Percentiles rank a stretch among this genome's conserved stretches.
These are phyloP conservation scores for Tetheella fluctuosa DNA, from an alignment of 2,888 invertebrate species.

Conservation along the genomic window DNA sequence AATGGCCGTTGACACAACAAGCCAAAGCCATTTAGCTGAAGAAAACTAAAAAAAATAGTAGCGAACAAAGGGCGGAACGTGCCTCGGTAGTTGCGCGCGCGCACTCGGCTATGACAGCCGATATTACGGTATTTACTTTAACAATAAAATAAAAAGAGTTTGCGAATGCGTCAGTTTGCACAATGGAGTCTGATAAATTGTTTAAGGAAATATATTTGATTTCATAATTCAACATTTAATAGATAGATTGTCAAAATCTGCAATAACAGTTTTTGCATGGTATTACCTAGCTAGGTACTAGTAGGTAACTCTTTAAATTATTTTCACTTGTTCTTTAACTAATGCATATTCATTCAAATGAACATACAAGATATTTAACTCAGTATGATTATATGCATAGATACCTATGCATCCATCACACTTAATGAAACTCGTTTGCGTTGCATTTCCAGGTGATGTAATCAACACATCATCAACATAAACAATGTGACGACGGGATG, in stretches of 20 bases:
- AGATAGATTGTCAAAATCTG: background rate
- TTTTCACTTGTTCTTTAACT: background rate
- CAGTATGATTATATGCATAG: background rate
- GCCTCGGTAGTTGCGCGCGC: conserved; percentile 56
- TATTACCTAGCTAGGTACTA: background rate
- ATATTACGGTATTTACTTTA: conserved; percentile 43
- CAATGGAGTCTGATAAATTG: conserved; percentile 18
- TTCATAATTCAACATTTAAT: too few relatives aligned
- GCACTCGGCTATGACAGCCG: conserved; percentile 44
- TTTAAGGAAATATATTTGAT: background rate
- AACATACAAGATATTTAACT: background rate
- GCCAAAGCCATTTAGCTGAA: conserved; percentile 46
- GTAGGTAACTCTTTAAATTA: background rate
- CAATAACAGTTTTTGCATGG: background rate
- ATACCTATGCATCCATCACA: conserved; percentile 5
- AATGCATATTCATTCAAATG: conserved; percentile 1
- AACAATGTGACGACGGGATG: background rate
- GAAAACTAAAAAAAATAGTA: conserved; percentile 54
- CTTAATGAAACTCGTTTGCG: conserved; percentile 5
- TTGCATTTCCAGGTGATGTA: background rate
- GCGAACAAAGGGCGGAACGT: conserved; percentile 70
- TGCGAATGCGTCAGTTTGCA: conserved; percentile 23
- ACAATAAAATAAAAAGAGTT: conserved; percentile 23
- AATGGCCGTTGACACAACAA: conserved; percentile 61
- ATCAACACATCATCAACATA: background rate